phyloP scores from a whole-genome alignment of 1,140 invertebrate species.

The Ladona fulva region DNA sequence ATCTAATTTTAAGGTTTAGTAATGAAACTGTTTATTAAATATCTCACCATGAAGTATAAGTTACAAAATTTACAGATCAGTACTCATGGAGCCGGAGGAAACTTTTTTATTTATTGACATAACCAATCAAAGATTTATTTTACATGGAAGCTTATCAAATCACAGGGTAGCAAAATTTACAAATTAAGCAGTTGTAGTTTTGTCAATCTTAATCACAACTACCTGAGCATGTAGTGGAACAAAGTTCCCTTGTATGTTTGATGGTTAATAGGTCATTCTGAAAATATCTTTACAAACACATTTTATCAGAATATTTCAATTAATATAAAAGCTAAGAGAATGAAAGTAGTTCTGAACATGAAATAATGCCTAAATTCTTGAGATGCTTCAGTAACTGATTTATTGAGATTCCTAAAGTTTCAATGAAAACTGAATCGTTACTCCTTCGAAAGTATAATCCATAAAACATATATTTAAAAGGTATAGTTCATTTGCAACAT shows the following conservation, averaged over 20 bases:
- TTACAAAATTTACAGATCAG: background rate
- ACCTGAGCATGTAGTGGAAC: background rate
- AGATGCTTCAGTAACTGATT: too few species aligned
- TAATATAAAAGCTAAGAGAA: too few species aligned
- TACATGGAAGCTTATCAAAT: background rate
- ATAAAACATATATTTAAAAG: too few species aligned
- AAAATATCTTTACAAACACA: background rate
- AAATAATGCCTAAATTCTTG: too few species aligned
- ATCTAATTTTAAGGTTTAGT: too few species aligned
- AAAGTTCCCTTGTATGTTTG: background rate
- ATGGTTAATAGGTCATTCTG: background rate
- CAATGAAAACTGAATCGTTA: too few species aligned
- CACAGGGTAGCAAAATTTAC: background rate
- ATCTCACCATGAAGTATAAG: background rate
- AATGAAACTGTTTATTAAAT: background rate
- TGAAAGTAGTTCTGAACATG: too few species aligned
- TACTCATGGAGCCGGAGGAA: background rate
- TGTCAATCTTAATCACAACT: background rate
- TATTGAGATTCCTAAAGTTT: too few species aligned
- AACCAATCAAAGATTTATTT: background rate
- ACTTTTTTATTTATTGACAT: background rate
- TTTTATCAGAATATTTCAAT: background rate
- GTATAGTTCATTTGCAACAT: too few species aligned
- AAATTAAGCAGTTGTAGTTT: background rate
- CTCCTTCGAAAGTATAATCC: too few species aligned